Evolutionary conservation across 2,888 invertebrate genomes (phyloP).

Genomic region (Nebria salina): DNA sequence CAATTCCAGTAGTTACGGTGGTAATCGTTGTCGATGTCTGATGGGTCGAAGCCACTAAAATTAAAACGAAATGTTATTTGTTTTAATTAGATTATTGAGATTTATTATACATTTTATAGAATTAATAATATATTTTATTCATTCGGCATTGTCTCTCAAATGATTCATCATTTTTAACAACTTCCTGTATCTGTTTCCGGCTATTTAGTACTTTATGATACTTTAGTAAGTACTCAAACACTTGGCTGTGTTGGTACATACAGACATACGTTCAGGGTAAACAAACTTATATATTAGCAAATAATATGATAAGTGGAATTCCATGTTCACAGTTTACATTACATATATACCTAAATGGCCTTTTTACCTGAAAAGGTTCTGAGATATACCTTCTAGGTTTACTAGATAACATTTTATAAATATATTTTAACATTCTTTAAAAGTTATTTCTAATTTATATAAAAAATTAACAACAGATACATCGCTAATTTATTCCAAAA

Average conservation of each 20-base stretch:
- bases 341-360: background rate
- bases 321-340: background rate
- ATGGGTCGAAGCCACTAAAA: slow-evolving; percentile 25
- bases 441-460: too few species aligned
- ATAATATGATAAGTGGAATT: background rate
- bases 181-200: slow-evolving; percentile 11
- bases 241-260: background rate
- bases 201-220: background rate
- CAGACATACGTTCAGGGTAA: background rate
- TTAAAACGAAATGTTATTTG: slow-evolving; percentile 6
- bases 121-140: background rate
- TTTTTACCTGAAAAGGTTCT: background rate
- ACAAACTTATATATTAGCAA: background rate
- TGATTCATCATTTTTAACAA: slow-evolving; percentile 27
- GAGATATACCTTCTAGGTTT: background rate
- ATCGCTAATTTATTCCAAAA: too few species aligned
- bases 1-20: slow-evolving; percentile 30
- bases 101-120: slow-evolving; percentile 10
- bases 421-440: too few species aligned
- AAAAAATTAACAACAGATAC: too few species aligned
- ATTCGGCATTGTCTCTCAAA: slow-evolving; percentile 5
- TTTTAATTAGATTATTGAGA: background rate
- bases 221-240: background rate
- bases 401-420: too few species aligned
- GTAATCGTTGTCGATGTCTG: slow-evolving; percentile 30